Percentiles rank a stretch among this genome's conserved stretches.
These are phyloP conservation scores for Apis florea DNA, from an alignment of 1,140 invertebrate genomes.

Conservation along the genomic window DNA sequence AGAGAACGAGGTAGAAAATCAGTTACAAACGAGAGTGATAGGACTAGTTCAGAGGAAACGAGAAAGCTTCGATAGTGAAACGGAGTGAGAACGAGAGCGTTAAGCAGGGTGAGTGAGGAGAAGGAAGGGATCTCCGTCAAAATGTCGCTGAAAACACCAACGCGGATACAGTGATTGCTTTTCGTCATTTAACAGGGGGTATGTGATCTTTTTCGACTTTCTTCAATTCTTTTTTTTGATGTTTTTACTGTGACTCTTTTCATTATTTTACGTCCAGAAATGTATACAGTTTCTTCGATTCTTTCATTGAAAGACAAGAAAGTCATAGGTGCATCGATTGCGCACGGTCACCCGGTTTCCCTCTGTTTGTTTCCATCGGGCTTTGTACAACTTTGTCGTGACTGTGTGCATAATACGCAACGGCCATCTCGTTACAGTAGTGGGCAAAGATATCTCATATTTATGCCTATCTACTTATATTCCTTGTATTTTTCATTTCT, in stretches of 20 bases:
- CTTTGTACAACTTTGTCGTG: conserved; percentile 19
- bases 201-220: conserved; percentile 48
- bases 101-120: conserved; percentile 25
- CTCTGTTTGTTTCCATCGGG: conserved; percentile 56
- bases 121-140: conserved; percentile 65
- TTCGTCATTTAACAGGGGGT: conserved; percentile 55
- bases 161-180: conserved; percentile 69
- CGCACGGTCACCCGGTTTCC: conserved; percentile 63
- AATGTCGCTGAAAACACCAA: conserved; percentile 74
- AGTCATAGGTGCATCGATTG: conserved; percentile 62
- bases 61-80: conserved; percentile 47
- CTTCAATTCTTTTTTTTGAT: neutral
- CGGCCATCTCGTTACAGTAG: conserved; percentile 38
- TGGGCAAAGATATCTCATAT: conserved; percentile 19
- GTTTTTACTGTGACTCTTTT: conserved; percentile 3
- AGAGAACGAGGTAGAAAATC: conserved; percentile 10
- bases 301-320: conserved; percentile 44
- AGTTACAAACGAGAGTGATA: conserved; percentile 11
- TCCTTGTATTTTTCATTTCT: neutral
- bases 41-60: conserved; percentile 15
- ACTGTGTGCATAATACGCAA: conserved; percentile 21
- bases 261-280: neutral
- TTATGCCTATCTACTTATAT: conserved; percentile 29
- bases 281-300: conserved; percentile 10
- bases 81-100: conserved; percentile 57